phyloP scores from a whole-genome alignment of 2,888 invertebrate genomes.

The Ectemnius cavifrons region DNA sequence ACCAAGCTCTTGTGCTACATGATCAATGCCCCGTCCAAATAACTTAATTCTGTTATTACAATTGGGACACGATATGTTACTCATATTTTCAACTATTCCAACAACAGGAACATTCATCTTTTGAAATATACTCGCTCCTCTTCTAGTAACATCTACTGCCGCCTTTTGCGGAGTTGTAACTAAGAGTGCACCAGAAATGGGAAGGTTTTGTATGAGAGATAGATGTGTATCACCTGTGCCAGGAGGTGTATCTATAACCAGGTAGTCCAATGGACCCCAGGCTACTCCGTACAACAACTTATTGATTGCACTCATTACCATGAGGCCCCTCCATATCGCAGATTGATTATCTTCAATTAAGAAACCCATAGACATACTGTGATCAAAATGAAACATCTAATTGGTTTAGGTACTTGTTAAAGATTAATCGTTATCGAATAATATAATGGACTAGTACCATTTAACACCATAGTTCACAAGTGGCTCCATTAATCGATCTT shows the following conservation, averaged over 20 bases:
- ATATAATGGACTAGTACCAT: constrained; percentile 80
- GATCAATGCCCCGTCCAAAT: constrained; percentile 84
- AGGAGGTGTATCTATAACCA: constrained; percentile 96
- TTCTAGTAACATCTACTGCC: constrained; percentile 90
- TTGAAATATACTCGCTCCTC: constrained; percentile 93
- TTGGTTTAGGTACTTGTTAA: neutral
- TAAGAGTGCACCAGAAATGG: constrained; percentile 90
- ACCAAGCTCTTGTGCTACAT: constrained; percentile 83
- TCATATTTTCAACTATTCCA: constrained; percentile 96
- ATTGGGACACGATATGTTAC: constrained; percentile 86
- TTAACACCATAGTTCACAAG: constrained; percentile 94
- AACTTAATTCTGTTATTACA: constrained; percentile 87
- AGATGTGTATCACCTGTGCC: constrained; percentile 98
- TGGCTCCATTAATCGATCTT: constrained; percentile 91
- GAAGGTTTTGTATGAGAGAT: constrained; percentile 92
- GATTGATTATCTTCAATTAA: constrained; percentile 91
- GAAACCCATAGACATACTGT: constrained; percentile 97
- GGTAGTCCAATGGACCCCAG: constrained; percentile 93
- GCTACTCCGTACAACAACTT: constrained; percentile 90
- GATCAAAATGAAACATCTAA: neutral
- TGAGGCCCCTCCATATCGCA: constrained; percentile 96
- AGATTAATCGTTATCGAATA: constrained; percentile 72
- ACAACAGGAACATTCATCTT: constrained; percentile 90
- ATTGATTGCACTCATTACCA: constrained; percentile 97
- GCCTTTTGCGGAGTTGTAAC: constrained; percentile 96